phyloP scores from a whole-genome alignment of 1,140 invertebrate species.

The Drosophila rhopaloa region DNA sequence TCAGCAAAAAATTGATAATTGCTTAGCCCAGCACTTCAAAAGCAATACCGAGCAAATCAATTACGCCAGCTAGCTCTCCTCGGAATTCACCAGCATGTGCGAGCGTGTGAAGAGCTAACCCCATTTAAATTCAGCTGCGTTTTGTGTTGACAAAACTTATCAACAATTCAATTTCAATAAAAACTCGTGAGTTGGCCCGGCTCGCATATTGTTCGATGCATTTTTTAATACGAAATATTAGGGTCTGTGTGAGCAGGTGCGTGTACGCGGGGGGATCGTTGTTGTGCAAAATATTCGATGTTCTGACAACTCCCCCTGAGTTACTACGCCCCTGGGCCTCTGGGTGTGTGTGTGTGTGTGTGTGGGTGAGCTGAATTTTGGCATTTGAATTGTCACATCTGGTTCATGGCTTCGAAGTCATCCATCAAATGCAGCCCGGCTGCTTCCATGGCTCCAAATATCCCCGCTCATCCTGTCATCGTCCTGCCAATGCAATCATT shows the following conservation, averaged over 20 bases:
- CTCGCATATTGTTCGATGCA: conserved; percentile 70
- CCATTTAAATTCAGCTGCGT: conserved; percentile 44
- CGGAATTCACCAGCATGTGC: conserved; percentile 1
- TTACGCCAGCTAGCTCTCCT: conserved; percentile 41
- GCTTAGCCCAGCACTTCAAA: conserved; percentile 28
- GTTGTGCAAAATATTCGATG: neutral
- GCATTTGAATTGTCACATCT: conserved; percentile 81
- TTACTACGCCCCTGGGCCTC: conserved; percentile 28
- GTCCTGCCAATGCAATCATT: conserved; percentile 77
- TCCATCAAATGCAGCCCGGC: conserved; percentile 75
- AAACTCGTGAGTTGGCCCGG: conserved; percentile 60
- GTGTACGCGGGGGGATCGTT: conserved; percentile 11
- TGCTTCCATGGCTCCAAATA: conserved; percentile 9
- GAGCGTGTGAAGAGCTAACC: conserved; percentile 9
- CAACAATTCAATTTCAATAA: conserved; percentile 84
- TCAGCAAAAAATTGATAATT: conserved; percentile 44
- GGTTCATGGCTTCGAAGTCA: conserved; percentile 74
- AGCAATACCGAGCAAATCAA: conserved; percentile 60
- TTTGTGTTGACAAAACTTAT: conserved; percentile 81
- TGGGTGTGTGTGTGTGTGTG: conserved; percentile 27
- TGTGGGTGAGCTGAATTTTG: conserved; percentile 58
- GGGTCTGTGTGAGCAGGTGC: conserved; percentile 36
- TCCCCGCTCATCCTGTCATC: conserved; percentile 50
- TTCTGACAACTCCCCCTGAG: conserved; percentile 15
- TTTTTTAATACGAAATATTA: conserved; percentile 67